These are phyloP conservation scores for Diorhabda carinulata DNA, from an alignment of 1,140 invertebrate genomes.

Conservation along the genomic window DNA sequence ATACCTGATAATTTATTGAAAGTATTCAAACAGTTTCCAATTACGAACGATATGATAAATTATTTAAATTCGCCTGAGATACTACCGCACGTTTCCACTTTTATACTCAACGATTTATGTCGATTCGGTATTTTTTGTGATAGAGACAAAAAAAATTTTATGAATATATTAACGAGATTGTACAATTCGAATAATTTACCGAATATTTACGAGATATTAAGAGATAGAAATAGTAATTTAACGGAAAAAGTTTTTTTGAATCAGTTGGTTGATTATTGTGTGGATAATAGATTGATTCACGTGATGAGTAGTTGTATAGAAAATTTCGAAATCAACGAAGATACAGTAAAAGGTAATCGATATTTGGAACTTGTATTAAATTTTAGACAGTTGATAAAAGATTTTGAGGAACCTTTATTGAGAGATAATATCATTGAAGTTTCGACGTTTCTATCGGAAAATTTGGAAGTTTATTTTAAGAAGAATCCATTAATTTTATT, in stretches of 20 bases:
- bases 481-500: conserved; percentile 48
- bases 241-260: conserved; percentile 53
- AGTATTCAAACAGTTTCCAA: conserved; percentile 53
- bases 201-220: conserved; percentile 54
- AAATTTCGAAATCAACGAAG: conserved; percentile 37
- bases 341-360: conserved; percentile 31
- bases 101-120: conserved; percentile 49
- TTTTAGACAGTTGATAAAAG: conserved; percentile 39
- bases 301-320: conserved; percentile 51
- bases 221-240: conserved; percentile 52
- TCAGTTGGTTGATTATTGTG: conserved; percentile 53
- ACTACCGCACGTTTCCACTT: conserved; percentile 20
- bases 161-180: conserved; percentile 53
- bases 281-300: conserved; percentile 53
- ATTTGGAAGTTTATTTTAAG: conserved; percentile 45
- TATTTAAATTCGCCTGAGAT: conserved; percentile 22
- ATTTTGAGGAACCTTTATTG: conserved; percentile 33
- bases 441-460: conserved; percentile 40
- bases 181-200: conserved; percentile 52
- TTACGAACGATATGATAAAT: conserved; percentile 58
- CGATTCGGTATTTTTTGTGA: conserved; percentile 54
- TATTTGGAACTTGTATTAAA: conserved; percentile 41
- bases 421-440: conserved; percentile 39
- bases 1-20: conserved; percentile 49
- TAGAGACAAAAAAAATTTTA: conserved; percentile 51